A percentile compares a stretch with the other conserved stretches of the same genome.
Evolutionary conservation across 2,888 invertebrate species (phyloP).

Genomic region (Ctenicera cuprea): DNA sequence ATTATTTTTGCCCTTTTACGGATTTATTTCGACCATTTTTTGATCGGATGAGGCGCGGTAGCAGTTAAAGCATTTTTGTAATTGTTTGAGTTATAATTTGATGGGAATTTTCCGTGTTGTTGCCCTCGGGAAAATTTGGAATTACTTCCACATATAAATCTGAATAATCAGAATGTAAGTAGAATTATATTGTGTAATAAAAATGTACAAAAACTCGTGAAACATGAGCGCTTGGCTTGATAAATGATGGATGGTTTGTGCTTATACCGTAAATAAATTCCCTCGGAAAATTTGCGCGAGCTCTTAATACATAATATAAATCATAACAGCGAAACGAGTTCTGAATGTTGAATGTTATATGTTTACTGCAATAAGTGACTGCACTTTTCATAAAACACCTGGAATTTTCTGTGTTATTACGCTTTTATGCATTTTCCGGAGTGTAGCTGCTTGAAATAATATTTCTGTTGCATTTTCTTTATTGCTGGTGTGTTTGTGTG

Average conservation of each 20-base stretch:
- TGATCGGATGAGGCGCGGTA: neutral
- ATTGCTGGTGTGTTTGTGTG: too few species aligned
- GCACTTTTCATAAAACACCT: slow-evolving; percentile 25
- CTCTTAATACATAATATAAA: slow-evolving; percentile 4
- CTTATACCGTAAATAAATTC: neutral
- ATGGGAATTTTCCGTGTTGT: neutral
- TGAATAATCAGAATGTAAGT: neutral
- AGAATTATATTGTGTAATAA: neutral
- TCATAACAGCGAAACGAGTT: neutral
- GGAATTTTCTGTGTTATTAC: slow-evolving; percentile 4
- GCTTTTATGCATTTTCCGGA: neutral
- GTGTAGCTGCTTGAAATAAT: neutral
- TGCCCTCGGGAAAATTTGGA: neutral
- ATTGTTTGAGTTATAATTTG: neutral
- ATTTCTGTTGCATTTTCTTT: neutral
- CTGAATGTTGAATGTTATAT: neutral
- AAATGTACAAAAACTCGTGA: neutral
- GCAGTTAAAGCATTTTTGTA: neutral
- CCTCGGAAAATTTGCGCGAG: slow-evolving; percentile 2
- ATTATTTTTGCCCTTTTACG: neutral
- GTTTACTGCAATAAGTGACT: slow-evolving; percentile 19
- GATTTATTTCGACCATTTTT: slow-evolving; percentile 4
- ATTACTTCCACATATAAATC: neutral
- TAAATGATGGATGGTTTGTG: neutral
- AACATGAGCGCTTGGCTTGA: neutral